Percentiles rank a stretch among this genome's conserved stretches.
Conservation (phyloP, 2,888 invertebrate species). For the Drosophila pseudotalamancana region DNA sequence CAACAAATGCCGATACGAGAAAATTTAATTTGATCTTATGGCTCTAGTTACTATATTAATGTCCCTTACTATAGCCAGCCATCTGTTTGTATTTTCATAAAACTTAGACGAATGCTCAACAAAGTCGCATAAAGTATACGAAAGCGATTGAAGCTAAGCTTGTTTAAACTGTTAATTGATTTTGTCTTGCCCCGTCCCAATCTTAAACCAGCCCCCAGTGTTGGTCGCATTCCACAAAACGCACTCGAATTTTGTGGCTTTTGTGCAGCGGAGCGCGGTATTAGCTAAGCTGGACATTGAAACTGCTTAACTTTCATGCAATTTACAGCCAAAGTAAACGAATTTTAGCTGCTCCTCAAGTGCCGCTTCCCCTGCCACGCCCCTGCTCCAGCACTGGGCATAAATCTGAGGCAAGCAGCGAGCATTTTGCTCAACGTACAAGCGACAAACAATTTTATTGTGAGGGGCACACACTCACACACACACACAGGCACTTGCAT, state of each 20-base stretch:
- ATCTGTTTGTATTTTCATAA: no score
- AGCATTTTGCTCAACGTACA: constrained; percentile 65
- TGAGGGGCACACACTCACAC: constrained; percentile 35
- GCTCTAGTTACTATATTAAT: no score
- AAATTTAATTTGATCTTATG: no score
- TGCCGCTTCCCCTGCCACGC: neutral
- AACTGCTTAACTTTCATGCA: constrained; percentile 79
- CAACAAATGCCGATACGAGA: no score
- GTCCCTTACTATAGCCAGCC: no score
- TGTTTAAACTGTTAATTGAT: constrained; percentile 69
- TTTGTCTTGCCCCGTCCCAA: constrained; percentile 46
- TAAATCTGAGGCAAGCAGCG: constrained; percentile 67
- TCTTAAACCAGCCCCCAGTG: neutral
- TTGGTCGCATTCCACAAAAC: neutral
- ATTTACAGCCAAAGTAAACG: constrained; percentile 75
- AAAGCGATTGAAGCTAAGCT: constrained; percentile 29
- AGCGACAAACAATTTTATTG: constrained; percentile 80
- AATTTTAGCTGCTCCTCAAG: constrained; percentile 38
- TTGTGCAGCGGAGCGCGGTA: constrained; percentile 75
- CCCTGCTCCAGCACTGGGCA: constrained; percentile 34
- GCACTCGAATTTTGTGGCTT: constrained; percentile 61
- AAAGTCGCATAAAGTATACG: no score
- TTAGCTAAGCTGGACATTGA: constrained; percentile 76
- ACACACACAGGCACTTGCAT: constrained; percentile 21
- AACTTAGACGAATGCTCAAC: no score